Evolutionary conservation across 2,113 vertebrate species (phyloP), one percentile per base, ranked within the genome.

Genomic region (Ariopsis seemanni): DNA sequence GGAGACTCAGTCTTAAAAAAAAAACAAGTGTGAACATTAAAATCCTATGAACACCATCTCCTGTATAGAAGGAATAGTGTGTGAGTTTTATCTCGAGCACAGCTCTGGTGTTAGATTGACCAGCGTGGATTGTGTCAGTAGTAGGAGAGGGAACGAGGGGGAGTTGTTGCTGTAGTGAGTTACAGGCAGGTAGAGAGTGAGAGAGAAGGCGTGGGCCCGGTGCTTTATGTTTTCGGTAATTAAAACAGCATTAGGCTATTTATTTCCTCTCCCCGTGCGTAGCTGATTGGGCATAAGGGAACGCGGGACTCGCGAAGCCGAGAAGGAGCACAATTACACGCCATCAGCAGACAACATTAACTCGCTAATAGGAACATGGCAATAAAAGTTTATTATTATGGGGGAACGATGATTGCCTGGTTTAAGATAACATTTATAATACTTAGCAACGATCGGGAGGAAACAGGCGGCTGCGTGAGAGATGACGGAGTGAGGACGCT

Each of bases 271-370:
- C 94, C 93, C 95, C 93, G 85, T 94, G 95, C 94, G 93, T 92
- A 94, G 93, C 94, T 96, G 97, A 97, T 96, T 95, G 96, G 96
- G 96, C 97, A 94, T 95, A 89, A 93, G 96, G 96, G 96, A 97
- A 92, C 92, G 92, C 91, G 95, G 94, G 95, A 93, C 95, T 95
- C 95, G 93, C 93, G 88, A 92, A 92, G 95, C 95, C 94, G 93
- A 92, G 71, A 88, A 85, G 94, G 94, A 93, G 95, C 95, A 95
- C 95, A 96, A 95, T 96, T 96, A 96, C 92, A 96, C 91, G 93
- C 94, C 94, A 96, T 97, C 96, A 92, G 95, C 96, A 96, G 95
- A 96, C 96, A 96, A 97, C 96, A 97, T 96, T 96, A 97, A 97
- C 96, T 97, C 95, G 94, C 95, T 96, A 96, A 96, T 94, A 93